Conservation (phyloP, 2,888 invertebrate genomes). For the Muscina levida region DNA sequence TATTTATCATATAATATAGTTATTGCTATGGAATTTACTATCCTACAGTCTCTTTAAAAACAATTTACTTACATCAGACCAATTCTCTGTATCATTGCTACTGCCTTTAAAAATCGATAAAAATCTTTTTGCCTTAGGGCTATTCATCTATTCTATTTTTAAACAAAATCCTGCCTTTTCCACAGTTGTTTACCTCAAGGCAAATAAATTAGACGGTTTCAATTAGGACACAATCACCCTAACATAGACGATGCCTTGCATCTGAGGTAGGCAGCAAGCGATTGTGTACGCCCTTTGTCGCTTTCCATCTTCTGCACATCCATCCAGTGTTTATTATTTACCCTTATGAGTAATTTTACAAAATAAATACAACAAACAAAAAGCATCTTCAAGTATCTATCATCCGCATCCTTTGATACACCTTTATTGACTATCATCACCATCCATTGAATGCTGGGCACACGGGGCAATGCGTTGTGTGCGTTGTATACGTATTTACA, state of each 20-base stretch:
- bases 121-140: no score
- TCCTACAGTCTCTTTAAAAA: background rate
- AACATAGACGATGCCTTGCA: background rate
- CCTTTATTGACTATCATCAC: no score
- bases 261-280: no score
- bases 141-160: no score
- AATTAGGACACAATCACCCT: conserved; percentile 19
- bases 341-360: conserved; percentile 58
- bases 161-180: background rate
- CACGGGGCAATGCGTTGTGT: no score
- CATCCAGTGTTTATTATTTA: conserved; percentile 47
- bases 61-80: no score
- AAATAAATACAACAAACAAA: conserved; percentile 41
- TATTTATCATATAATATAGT: no score
- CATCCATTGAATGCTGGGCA: conserved; percentile 11
- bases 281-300: no score
- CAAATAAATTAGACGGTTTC: conserved; percentile 34
- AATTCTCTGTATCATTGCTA: no score
- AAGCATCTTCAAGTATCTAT: conserved; percentile 32
- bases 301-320: conserved; percentile 1
- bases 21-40: no score
- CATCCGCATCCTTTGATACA: background rate
- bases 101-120: conserved; percentile 13
- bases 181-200: conserved; percentile 12
- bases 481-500: conserved; percentile 1